phyloP scores from a whole-genome alignment of 2,113 vertebrate genomes.

The Panthera tigris region DNA sequence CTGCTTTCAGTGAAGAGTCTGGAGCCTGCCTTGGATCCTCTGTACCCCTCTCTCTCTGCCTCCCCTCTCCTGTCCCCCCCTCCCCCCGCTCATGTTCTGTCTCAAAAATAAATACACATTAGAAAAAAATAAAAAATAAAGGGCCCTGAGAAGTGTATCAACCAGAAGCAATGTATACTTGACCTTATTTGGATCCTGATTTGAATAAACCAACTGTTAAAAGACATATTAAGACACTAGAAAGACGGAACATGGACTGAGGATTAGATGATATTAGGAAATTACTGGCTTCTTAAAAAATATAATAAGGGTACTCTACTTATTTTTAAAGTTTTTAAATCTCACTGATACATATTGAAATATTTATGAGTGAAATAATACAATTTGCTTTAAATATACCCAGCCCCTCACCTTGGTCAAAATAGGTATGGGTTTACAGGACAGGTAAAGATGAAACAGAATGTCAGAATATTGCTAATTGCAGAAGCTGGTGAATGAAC shows the following conservation, averaged over 20 bases:
- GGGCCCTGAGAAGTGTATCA: neutral
- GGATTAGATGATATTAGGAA: neutral
- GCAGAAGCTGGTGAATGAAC: neutral
- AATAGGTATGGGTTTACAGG: neutral
- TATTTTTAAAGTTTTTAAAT: neutral
- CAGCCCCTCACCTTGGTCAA: neutral
- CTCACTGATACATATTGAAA: neutral
- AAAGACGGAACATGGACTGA: neutral
- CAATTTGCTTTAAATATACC: slow-evolving; percentile 21
- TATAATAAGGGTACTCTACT: neutral
- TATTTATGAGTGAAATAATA: neutral
- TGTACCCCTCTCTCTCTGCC: too few relatives aligned
- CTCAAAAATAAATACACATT: too few relatives aligned
- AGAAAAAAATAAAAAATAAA: neutral
- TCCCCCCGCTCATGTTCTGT: too few relatives aligned
- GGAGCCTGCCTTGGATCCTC: too few relatives aligned
- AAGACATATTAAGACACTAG: neutral
- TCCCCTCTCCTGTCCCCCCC: too few relatives aligned
- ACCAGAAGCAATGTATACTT: neutral
- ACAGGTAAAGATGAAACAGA: neutral
- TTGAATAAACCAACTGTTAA: neutral
- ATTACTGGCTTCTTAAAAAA: neutral
- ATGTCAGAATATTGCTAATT: neutral
- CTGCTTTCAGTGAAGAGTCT: too few relatives aligned
- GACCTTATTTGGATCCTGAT: neutral